phyloP scores from a whole-genome alignment of 2,888 invertebrate species.

The Icerya purchasi region DNA sequence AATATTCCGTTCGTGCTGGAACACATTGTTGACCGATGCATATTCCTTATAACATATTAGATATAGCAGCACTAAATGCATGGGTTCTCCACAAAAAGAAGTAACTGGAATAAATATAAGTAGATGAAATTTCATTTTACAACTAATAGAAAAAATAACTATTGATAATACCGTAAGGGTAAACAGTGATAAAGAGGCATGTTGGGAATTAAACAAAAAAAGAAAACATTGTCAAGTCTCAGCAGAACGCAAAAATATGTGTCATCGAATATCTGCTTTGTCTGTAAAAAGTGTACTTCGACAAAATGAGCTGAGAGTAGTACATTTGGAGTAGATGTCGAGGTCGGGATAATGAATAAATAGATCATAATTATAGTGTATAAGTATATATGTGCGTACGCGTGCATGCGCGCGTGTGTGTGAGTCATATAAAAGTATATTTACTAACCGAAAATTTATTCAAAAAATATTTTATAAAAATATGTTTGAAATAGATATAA shows the following conservation, averaged over 20 bases:
- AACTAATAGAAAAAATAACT: not conserved
- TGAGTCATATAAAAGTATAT: not conserved
- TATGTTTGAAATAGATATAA: not conserved
- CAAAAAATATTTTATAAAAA: not conserved
- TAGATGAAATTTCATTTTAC: not conserved
- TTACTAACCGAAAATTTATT: too few species aligned
- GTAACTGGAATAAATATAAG: not conserved
- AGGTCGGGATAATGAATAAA: not conserved
- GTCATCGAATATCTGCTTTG: not conserved
- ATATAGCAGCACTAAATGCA: not conserved
- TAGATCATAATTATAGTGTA: not conserved
- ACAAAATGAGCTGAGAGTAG: not conserved
- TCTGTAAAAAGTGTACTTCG: not conserved
- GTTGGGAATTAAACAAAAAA: not conserved
- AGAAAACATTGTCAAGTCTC: not conserved
- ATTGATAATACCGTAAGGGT: not conserved
- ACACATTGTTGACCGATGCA: not conserved
- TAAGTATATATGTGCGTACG: not conserved
- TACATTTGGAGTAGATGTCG: not conserved
- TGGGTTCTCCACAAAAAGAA: not conserved
- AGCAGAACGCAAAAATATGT: not conserved
- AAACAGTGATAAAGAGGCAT: not conserved
- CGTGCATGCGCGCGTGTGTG: not conserved
- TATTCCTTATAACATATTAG: not conserved
- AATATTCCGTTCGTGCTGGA: not conserved